These are phyloP conservation scores for Carabus problematicus DNA, from an alignment of 2,888 invertebrate species.

Conservation along the genomic window DNA sequence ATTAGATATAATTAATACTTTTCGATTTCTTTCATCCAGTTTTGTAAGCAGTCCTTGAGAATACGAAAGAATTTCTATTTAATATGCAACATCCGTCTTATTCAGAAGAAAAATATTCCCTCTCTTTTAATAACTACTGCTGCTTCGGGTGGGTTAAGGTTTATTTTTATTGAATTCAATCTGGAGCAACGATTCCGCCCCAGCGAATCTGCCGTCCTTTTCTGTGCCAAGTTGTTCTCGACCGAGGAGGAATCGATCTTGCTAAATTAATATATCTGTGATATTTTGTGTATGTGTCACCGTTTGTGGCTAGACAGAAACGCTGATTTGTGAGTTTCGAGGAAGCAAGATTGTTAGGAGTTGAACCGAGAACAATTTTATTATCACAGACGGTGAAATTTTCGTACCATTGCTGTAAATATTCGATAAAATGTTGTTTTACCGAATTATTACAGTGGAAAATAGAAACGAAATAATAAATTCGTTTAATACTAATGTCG, in stretches of 20 bases:
- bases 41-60: too few relatives aligned
- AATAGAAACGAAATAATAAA: too few relatives aligned
- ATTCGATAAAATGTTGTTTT: too few relatives aligned
- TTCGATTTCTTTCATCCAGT: too few relatives aligned
- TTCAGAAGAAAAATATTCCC: not conserved
- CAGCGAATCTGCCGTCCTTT: constrained; percentile 19
- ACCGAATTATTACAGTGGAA: too few relatives aligned
- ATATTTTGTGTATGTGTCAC: not conserved
- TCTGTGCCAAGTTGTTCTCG: constrained; percentile 8
- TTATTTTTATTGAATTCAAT: constrained; percentile 33
- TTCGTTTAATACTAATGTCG: too few relatives aligned
- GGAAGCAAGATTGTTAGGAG: constrained; percentile 34
- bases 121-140: constrained; percentile 23
- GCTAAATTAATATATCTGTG: constrained; percentile 33
- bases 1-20: too few relatives aligned
- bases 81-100: too few relatives aligned
- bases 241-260: constrained; percentile 15
- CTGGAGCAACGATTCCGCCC: constrained; percentile 27
- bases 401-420: not conserved
- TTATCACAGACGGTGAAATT: not conserved
- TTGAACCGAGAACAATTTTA: constrained; percentile 25
- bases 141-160: constrained; percentile 15
- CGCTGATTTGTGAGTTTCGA: not conserved
- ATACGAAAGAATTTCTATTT: too few relatives aligned
- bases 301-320: too few relatives aligned